A percentile compares a stretch with the other conserved stretches of the same genome.
Evolutionary conservation across 1,140 invertebrate species (phyloP).

Genomic region (Leptinotarsa defecta): DNA sequence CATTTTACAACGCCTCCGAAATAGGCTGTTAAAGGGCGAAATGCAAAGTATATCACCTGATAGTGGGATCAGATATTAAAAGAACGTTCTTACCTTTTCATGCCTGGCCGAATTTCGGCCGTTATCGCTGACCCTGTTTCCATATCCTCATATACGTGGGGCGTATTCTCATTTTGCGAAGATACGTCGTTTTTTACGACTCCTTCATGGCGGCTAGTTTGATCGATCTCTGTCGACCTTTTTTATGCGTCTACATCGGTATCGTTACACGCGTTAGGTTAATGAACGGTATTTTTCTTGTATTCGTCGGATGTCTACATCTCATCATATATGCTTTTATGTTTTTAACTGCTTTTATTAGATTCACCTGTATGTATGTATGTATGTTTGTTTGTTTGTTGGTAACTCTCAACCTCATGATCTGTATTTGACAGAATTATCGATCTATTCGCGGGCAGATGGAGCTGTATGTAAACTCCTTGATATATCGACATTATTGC

Average conservation of each 20-base stretch:
- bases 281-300: no score
- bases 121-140: neutral
- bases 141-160: neutral
- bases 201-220: neutral
- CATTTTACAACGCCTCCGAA: neutral
- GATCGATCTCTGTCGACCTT: neutral
- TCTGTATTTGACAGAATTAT: no score
- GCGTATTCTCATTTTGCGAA: neutral
- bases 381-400: no score
- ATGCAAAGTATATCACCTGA: conserved; percentile 6
- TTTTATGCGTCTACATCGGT: neutral
- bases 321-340: no score
- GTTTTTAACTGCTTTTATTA: no score
- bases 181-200: neutral
- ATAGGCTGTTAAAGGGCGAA: conserved; percentile 2
- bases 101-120: neutral
- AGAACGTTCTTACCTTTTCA: conserved; percentile 1
- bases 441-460: no score
- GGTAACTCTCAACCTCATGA: no score
- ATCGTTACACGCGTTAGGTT: no score
- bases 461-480: no score
- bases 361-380: no score
- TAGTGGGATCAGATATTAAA: conserved; percentile 1
- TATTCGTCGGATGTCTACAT: no score
- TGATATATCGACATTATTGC: no score